Evolutionary conservation across 1,140 invertebrate genomes (phyloP).

Genomic region (Pseudoatta argentina): DNA sequence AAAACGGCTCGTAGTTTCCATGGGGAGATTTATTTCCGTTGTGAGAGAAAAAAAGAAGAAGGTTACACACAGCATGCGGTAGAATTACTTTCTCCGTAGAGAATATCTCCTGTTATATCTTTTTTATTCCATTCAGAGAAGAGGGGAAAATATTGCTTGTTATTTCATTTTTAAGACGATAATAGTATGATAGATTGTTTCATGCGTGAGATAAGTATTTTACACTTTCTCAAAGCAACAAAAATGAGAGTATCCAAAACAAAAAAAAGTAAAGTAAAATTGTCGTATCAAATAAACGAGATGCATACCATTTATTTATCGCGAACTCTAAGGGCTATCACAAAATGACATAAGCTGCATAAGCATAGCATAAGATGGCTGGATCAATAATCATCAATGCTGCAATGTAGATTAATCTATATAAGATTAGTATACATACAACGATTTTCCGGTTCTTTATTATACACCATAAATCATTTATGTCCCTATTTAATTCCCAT

Average conservation of each 20-base stretch:
- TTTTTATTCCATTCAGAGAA: background rate
- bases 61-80: background rate
- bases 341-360: too few species aligned
- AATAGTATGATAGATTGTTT: background rate
- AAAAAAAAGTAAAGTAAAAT: background rate
- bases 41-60: conserved; percentile 5
- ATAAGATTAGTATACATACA: too few species aligned
- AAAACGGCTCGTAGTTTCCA: conserved; percentile 43
- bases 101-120: conserved; percentile 8
- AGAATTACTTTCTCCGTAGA: conserved; percentile 47
- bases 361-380: too few species aligned
- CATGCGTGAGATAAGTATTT: background rate
- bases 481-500: too few species aligned
- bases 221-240: background rate
- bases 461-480: too few species aligned
- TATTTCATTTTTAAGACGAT: background rate
- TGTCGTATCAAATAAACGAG: background rate
- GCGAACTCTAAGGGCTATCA: too few species aligned
- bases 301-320: background rate
- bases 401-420: too few species aligned
- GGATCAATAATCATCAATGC: too few species aligned
- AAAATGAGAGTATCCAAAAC: background rate
- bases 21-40: conserved; percentile 57
- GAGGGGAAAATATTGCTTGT: background rate
- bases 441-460: too few species aligned